Base-by-base conservation (phyloP, 1,140 invertebrate species). In the Diprion similis region DNA sequence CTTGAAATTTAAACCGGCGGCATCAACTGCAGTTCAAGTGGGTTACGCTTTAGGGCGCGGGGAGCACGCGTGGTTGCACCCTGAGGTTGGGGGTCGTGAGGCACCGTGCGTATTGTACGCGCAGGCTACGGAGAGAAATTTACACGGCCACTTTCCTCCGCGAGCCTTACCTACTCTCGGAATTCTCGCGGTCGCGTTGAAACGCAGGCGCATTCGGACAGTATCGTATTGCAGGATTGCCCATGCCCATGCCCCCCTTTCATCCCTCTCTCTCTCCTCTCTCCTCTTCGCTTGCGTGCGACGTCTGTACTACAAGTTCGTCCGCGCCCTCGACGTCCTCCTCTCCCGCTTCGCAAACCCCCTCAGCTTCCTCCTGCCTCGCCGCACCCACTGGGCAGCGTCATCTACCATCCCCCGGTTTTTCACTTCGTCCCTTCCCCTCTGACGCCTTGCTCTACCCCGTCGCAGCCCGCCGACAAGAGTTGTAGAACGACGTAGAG, bases 221-320 rank as follows among this genome's bases (percentile, higher is more conserved):
- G 64, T 71, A 76, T 79, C 75, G 75, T 78, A 78, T 78, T 66
- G 68, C 75, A 72, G 74, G 76, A 81, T 76, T 46, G 24, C 46
- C 18, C 66, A 71, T 72, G 15, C 72, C 46, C 59, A n/a, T 24
- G 46, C 45, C 37, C 59, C 70, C 64, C 45, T 6, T 37, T 51
- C 47, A 66, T 45, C 19, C 13, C 46, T 18, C 66, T 24, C 37
- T n/a, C n/a, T n/a, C n/a, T n/a, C n/a, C n/a, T n/a, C n/a, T n/a
- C n/a, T n/a, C n/a, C n/a, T n/a, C 82, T 84, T 83, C 83, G 82
- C 80, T 78, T 83, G 82, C 83, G 82, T 84, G 82, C 78, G 11
- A 17, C 75, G 78, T 77, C 75, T 77, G 79, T 79, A 83, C 80
- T 81, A 80, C 48, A 59, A 71, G 72, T 72, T 68, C 51, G 48